A percentile compares a stretch with the other conserved stretches of the same genome.
phyloP scores from a whole-genome alignment of 1,140 invertebrate genomes.

The Drosophila mojavensis region DNA sequence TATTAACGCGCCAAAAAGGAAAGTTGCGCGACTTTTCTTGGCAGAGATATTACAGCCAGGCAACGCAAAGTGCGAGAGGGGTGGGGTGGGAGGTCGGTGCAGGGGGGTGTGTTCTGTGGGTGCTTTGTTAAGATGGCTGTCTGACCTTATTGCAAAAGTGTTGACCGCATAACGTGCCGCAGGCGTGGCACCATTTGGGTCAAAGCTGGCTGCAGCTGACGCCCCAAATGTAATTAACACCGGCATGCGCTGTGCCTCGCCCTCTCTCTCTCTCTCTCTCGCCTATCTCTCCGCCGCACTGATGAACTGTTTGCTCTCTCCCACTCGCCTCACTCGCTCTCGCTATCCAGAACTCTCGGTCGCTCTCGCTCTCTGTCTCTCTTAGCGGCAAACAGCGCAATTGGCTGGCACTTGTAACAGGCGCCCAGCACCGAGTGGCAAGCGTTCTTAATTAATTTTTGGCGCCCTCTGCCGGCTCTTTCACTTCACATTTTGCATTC shows the following conservation, averaged over 20 bases:
- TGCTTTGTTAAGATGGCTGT: constrained; percentile 27
- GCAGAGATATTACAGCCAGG: constrained; percentile 30
- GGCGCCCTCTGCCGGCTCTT: constrained; percentile 6
- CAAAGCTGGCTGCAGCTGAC: constrained; percentile 55
- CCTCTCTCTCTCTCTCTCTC: constrained; percentile 22
- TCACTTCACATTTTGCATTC: background rate
- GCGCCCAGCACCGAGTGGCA: constrained; percentile 42
- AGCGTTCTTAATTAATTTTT: constrained; percentile 74
- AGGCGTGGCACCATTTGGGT: constrained; percentile 41
- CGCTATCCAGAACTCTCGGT: background rate
- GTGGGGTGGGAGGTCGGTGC: background rate
- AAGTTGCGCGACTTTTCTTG: constrained; percentile 21
- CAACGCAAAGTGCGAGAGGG: background rate
- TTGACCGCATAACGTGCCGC: constrained; percentile 65
- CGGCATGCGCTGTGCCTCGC: constrained; percentile 3
- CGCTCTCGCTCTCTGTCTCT: constrained; percentile 37
- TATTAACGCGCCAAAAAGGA: constrained; percentile 57
- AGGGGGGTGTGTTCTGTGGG: constrained; percentile 15
- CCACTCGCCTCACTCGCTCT: constrained; percentile 11
- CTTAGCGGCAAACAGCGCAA: constrained; percentile 41
- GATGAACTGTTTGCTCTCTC: background rate
- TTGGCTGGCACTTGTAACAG: constrained; percentile 72
- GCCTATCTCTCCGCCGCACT: too few species aligned
- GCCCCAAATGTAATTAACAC: constrained; percentile 71
- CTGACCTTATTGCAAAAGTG: constrained; percentile 74